Conservation (phyloP, 2,113 vertebrate species). For the Atherinomorus stipes region DNA sequence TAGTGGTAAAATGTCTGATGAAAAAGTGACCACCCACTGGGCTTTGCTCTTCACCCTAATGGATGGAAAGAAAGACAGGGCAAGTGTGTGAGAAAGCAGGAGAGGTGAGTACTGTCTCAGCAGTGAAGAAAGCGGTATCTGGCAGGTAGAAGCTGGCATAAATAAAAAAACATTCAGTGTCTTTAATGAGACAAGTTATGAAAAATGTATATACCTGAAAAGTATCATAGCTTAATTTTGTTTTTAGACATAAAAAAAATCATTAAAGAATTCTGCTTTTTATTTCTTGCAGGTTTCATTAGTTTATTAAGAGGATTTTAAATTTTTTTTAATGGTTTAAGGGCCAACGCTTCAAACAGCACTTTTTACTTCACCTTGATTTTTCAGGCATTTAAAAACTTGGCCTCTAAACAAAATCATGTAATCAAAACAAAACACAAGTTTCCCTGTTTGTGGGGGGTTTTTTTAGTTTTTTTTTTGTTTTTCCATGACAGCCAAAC, state of each 20-base stretch:
- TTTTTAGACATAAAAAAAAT: too few relatives aligned
- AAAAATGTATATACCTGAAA: background rate
- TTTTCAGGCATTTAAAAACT: too few relatives aligned
- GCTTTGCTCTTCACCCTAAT: constrained; percentile 57
- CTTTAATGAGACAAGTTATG: constrained; percentile 1
- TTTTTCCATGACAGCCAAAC: background rate
- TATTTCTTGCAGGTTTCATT: too few relatives aligned
- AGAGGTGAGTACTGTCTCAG: background rate
- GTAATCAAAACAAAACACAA: background rate
- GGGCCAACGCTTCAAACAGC: too few relatives aligned
- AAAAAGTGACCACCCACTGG: constrained; percentile 69
- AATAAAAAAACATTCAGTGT: background rate
- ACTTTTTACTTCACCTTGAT: too few relatives aligned
- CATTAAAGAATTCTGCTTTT: too few relatives aligned
- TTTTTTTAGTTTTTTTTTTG: background rate
- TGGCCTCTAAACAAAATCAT: background rate
- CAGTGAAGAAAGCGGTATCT: background rate
- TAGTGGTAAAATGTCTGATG: constrained; percentile 43
- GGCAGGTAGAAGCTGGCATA: background rate
- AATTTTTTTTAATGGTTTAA: too few relatives aligned
- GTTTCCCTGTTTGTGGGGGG: background rate
- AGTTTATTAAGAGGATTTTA: too few relatives aligned
- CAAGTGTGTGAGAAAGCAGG: background rate
- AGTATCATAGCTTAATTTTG: too few relatives aligned
- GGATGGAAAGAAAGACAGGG: constrained; percentile 21